Conservation (phyloP, 2,797 vertebrate genomes). For the Emys orbicularis region DNA sequence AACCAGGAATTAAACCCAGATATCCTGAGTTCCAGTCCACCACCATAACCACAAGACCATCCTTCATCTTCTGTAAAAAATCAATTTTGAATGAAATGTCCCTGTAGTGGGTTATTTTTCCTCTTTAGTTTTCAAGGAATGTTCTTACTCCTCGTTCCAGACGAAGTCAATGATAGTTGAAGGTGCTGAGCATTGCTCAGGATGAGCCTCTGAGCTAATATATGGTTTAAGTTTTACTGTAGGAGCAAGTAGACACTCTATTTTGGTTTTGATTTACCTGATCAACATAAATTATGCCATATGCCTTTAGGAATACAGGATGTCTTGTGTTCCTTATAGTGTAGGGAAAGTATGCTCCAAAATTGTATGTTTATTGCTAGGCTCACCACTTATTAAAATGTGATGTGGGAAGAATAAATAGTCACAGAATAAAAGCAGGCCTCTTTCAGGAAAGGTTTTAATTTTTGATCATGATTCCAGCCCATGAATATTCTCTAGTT, state of each 20-base stretch:
- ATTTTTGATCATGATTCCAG: neutral
- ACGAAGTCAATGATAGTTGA: neutral
- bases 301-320: neutral
- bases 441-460: neutral
- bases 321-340: neutral
- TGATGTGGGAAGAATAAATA: neutral
- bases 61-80: slow-evolving; percentile 33
- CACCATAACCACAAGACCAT: slow-evolving; percentile 26
- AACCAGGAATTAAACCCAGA: slow-evolving; percentile 23
- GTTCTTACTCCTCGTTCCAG: slow-evolving; percentile 15
- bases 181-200: neutral
- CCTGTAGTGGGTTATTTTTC: neutral
- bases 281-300: neutral
- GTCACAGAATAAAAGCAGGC: neutral
- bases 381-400: neutral
- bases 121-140: neutral
- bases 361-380: neutral
- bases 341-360: neutral
- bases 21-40: slow-evolving; percentile 15
- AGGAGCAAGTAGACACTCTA: neutral
- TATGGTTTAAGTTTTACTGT: neutral
- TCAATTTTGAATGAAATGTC: slow-evolving; percentile 34
- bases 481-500: neutral
- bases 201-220: neutral
- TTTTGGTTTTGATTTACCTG: neutral